A percentile compares a stretch with the other conserved stretches of the same genome.
phyloP scores from a whole-genome alignment of 1,140 invertebrate species.

The Drosophila pectinifera region DNA sequence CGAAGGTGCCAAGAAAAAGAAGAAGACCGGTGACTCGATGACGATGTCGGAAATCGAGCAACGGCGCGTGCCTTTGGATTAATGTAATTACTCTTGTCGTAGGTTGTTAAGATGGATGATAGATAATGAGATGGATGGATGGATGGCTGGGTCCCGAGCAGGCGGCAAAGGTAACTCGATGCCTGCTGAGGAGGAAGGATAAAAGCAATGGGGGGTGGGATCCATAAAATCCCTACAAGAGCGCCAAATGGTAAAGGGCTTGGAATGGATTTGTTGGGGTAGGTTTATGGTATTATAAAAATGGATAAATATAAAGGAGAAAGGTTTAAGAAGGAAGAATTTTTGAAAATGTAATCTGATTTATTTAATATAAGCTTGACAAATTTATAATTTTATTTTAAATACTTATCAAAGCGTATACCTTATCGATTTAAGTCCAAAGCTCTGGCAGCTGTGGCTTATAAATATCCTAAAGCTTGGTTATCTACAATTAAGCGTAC shows the following conservation, averaged over 20 bases:
- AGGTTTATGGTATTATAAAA: neutral
- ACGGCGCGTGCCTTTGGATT: slow-evolving; percentile 68
- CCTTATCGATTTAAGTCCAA: no score
- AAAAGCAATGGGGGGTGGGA: neutral
- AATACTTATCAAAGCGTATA: no score
- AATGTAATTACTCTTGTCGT: slow-evolving; percentile 79
- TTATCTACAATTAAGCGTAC: no score
- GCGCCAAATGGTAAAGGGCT: neutral
- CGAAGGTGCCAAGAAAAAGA: slow-evolving; percentile 44
- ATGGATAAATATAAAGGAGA: neutral
- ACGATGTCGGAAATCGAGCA: slow-evolving; percentile 14
- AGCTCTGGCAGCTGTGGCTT: no score
- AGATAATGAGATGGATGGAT: slow-evolving; percentile 39
- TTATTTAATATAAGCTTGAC: no score
- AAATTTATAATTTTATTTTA: no score
- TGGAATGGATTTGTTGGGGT: slow-evolving; percentile 8
- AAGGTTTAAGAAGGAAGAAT: no score
- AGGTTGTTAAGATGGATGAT: slow-evolving; percentile 56
- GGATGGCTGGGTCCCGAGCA: slow-evolving; percentile 1
- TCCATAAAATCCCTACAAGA: neutral
- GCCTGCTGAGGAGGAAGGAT: slow-evolving; percentile 21
- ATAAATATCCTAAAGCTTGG: no score
- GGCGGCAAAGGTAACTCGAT: slow-evolving; percentile 28
- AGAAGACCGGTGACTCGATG: slow-evolving; percentile 9
- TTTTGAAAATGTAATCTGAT: no score